Evolutionary conservation across 2,888 invertebrate genomes (phyloP).

Genomic region (Hololepta plana): DNA sequence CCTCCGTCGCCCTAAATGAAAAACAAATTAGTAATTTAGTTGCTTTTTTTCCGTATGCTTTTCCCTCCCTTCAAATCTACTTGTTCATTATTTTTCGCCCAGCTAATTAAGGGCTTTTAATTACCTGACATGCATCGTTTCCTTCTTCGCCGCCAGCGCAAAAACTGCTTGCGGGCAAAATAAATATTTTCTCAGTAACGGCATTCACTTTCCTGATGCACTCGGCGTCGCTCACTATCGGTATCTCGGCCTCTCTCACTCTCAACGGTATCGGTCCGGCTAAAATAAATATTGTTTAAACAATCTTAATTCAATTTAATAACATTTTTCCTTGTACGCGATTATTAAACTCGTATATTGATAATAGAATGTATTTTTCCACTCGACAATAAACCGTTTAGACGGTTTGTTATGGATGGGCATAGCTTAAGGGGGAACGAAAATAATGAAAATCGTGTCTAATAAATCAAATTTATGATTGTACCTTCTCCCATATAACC

Average conservation of each 20-base stretch:
- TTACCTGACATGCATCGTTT: slow-evolving; percentile 82
- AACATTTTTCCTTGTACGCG: too few relatives aligned
- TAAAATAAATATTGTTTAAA: slow-evolving; percentile 19
- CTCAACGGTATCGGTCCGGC: slow-evolving; percentile 82
- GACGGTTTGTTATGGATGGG: too few relatives aligned
- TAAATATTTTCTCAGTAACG: slow-evolving; percentile 88
- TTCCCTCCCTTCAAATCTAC: slow-evolving; percentile 1
- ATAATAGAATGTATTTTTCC: too few relatives aligned
- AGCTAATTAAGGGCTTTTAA: too few relatives aligned
- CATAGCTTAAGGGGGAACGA: too few relatives aligned
- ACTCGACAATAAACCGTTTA: too few relatives aligned
- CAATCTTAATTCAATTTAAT: too few relatives aligned
- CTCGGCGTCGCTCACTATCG: slow-evolving; percentile 82
- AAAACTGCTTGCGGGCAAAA: slow-evolving; percentile 81
- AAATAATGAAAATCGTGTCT: too few relatives aligned
- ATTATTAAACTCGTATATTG: too few relatives aligned
- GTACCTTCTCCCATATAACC: slow-evolving; percentile 90
- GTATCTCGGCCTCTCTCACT: slow-evolving; percentile 79
- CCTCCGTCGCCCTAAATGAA: slow-evolving; percentile 75
- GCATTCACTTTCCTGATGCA: slow-evolving; percentile 86
- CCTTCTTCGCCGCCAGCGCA: slow-evolving; percentile 88
- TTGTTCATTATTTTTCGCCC: background rate
- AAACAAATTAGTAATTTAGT: slow-evolving; percentile 6
- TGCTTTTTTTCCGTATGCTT: slow-evolving; percentile 1
- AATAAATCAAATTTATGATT: slow-evolving; percentile 7